A percentile compares a stretch with the other conserved stretches of the same genome.
phyloP scores from a whole-genome alignment of 2,888 invertebrate genomes.

The Candidula unifasciata region DNA sequence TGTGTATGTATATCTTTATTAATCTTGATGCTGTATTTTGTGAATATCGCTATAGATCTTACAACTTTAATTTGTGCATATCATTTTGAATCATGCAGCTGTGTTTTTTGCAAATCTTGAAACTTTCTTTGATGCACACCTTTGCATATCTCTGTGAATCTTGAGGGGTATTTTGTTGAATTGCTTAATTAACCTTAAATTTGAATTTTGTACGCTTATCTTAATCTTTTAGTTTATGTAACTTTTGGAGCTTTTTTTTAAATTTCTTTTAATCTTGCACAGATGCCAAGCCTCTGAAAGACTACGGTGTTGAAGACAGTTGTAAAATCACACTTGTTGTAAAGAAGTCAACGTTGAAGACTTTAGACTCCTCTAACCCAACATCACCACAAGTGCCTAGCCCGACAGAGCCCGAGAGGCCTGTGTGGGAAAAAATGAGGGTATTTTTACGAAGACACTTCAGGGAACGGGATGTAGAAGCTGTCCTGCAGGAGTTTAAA shows the following conservation, averaged over 20 bases:
- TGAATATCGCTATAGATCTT: no score
- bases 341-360: conserved; percentile 61
- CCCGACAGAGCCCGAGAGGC: conserved; percentile 50
- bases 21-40: no score
- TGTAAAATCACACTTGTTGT: conserved; percentile 66
- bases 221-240: no score
- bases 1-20: no score
- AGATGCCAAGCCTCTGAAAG: conserved; percentile 67
- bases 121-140: no score
- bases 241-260: conserved; percentile 63
- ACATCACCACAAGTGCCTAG: conserved; percentile 39
- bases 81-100: no score
- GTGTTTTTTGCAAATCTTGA: no score
- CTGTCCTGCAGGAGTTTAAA: conserved; percentile 69
- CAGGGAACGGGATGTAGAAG: conserved; percentile 67
- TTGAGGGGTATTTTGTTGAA: no score
- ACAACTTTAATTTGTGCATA: no score
- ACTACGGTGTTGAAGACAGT: conserved; percentile 67
- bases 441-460: conserved; percentile 69
- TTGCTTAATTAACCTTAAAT: no score
- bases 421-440: conserved; percentile 66
- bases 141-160: no score
- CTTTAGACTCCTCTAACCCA: conserved; percentile 39
- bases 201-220: no score
- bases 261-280: conserved; percentile 55